Percentiles rank a stretch among this genome's conserved stretches.
These are phyloP conservation scores for Prochilodus magdalenae DNA, from an alignment of 2,113 vertebrate genomes.

Conservation along the genomic window DNA sequence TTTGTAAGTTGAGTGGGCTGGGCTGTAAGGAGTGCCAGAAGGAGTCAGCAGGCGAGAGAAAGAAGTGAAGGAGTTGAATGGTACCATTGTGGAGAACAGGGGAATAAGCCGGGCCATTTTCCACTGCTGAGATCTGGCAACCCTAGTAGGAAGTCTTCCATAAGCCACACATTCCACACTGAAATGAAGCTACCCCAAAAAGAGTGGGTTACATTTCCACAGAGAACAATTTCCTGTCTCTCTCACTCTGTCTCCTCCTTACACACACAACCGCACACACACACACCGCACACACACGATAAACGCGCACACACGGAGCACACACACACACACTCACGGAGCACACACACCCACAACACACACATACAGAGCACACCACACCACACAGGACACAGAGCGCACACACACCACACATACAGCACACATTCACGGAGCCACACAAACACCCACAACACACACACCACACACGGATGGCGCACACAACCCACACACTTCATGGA, in stretches of 20 bases:
- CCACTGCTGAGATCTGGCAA: no score
- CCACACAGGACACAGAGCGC: no score
- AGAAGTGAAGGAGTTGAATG: no score
- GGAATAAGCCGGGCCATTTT: no score
- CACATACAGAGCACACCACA: slow-evolving; percentile 48
- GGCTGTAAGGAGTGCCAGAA: no score
- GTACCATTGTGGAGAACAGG: no score
- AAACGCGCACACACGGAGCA: slow-evolving; percentile 48
- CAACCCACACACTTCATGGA: no score
- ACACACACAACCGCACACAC: slow-evolving; percentile 45
- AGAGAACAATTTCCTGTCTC: slow-evolving; percentile 64
- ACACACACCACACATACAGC: slow-evolving; percentile 37
- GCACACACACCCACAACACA: slow-evolving; percentile 35
- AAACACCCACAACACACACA: slow-evolving; percentile 41
- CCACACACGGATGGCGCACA: no score
- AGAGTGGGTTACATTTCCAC: slow-evolving; percentile 62
- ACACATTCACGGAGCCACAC: slow-evolving; percentile 47
- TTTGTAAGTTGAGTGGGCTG: no score
- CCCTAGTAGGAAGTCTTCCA: slow-evolving; percentile 52
- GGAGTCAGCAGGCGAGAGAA: no score
- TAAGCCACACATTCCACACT: slow-evolving; percentile 60
- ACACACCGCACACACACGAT: no score
- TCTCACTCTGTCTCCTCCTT: not conserved
- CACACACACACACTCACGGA: slow-evolving; percentile 39
- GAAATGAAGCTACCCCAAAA: slow-evolving; percentile 44